A percentile compares a stretch with the other conserved stretches of the same genome.
phyloP scores from a whole-genome alignment of 2,797 vertebrate species.

The Megaceryle alcyon region DNA sequence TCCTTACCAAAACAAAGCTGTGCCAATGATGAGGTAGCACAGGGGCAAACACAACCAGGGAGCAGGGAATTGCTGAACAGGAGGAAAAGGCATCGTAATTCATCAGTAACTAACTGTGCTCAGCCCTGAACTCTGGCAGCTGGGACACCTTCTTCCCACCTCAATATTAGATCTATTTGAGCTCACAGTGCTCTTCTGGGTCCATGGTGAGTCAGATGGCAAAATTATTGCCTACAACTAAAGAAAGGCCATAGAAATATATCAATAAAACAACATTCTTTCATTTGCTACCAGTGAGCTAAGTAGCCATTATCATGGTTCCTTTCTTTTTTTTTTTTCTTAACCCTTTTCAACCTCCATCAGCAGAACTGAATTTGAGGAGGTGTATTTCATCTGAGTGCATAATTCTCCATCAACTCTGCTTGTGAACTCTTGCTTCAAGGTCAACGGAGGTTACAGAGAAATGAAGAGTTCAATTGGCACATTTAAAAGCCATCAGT shows the following conservation, averaged over 20 bases:
- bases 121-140: neutral
- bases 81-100: neutral
- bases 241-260: constrained; percentile 18
- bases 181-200: constrained; percentile 17
- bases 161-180: neutral
- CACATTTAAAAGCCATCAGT: neutral
- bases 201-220: neutral
- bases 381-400: neutral
- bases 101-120: neutral
- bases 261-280: constrained; percentile 8
- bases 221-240: constrained; percentile 43
- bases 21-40: rapidly evolving
- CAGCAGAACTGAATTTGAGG: neutral
- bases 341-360: neutral
- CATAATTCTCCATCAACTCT: neutral
- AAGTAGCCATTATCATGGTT: neutral
- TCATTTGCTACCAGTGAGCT: neutral
- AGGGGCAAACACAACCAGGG: neutral
- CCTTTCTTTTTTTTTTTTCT: neutral
- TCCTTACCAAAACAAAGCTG: neutral
- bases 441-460: neutral
- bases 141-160: neutral
- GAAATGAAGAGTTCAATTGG: neutral
- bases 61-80: neutral
- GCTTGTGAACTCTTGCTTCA: neutral